phyloP scores from a whole-genome alignment of 2,888 invertebrate species.

The Cinara cedri region DNA sequence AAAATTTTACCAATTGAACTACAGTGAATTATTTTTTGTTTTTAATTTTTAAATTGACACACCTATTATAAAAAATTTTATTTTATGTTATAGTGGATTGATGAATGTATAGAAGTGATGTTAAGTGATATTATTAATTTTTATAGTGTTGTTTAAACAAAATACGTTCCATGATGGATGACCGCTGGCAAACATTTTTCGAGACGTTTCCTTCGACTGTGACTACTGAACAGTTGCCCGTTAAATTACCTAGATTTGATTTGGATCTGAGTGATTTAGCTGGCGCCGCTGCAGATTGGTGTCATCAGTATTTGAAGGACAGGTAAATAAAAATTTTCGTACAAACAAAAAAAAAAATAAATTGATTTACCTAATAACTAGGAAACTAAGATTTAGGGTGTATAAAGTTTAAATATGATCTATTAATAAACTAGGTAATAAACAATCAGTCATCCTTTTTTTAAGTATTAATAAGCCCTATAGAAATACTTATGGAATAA shows the following conservation, averaged over 20 bases:
- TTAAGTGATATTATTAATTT: background rate
- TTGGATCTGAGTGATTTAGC: conserved; percentile 70
- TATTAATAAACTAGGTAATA: no score
- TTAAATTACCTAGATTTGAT: conserved; percentile 67
- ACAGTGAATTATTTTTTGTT: no score
- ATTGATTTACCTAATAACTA: background rate
- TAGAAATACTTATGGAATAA: no score
- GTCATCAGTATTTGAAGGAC: conserved; percentile 76
- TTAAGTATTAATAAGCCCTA: no score
- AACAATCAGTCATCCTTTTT: no score
- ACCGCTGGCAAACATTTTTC: conserved; percentile 40
- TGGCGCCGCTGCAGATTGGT: conserved; percentile 79
- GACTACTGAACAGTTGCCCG: conserved; percentile 72
- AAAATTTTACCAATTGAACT: no score
- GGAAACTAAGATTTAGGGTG: no score
- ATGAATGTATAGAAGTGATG: background rate
- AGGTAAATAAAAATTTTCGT: conserved; percentile 68
- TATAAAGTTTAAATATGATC: no score
- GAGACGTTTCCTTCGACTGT: conserved; percentile 33
- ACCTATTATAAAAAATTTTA: background rate
- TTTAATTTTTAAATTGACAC: no score
- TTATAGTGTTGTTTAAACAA: background rate
- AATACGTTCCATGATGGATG: conserved; percentile 28
- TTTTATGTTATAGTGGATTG: no score
- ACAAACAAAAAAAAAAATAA: background rate